Base-by-base conservation (phyloP, 2,797 vertebrate species). In the Neoniphon sammara region DNA sequence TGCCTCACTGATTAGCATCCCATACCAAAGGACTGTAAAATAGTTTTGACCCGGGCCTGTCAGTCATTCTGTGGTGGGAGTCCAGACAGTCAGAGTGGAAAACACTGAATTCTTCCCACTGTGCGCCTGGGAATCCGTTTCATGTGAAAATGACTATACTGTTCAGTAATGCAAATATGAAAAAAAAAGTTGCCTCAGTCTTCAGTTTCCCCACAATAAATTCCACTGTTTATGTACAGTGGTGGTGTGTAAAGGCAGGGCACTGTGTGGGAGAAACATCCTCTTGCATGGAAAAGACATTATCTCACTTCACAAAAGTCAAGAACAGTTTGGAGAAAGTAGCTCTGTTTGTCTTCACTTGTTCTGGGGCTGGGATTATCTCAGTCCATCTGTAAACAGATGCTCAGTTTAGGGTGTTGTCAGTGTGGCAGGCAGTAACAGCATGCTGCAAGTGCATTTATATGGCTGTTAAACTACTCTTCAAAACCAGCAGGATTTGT, bases 211-310 rank as follows among this genome's bases (percentile, higher is more conserved):
- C 42, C 18, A 55, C 80, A 80, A 62, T 70, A 36, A 21, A 78
- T 80, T 77, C 74, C 68, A 57, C 56, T 78, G 76, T 88, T 71
- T 83, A 73, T 81, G 67, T 80, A 59, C 66, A 60, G 72, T 61
- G 64, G 52, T 72, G 83, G 80, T 80, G 74, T 81, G 64, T 70
- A 23, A 80, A 56, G 73, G 81, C 46, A 69, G 79, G 85, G 73
- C 62, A 27, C 53, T 75, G 77, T 66, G 81, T 80, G 83, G 82
- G 82, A 85, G 69, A 73, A n/a, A 66, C 54, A 57, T 74, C 50
- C 27, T 54, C 7, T 46, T 59, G 81, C 56, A 63, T 84, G 88
- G 87, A 90, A 91, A 93, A 90, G 18, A 78, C 83, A 91, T 91
- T 79, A 86, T 83, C 66, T 82, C 81, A 85, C 2, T 2, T 65